Evolutionary conservation across 2,888 invertebrate genomes (phyloP).

Genomic region (Ypsolopha sequella): DNA sequence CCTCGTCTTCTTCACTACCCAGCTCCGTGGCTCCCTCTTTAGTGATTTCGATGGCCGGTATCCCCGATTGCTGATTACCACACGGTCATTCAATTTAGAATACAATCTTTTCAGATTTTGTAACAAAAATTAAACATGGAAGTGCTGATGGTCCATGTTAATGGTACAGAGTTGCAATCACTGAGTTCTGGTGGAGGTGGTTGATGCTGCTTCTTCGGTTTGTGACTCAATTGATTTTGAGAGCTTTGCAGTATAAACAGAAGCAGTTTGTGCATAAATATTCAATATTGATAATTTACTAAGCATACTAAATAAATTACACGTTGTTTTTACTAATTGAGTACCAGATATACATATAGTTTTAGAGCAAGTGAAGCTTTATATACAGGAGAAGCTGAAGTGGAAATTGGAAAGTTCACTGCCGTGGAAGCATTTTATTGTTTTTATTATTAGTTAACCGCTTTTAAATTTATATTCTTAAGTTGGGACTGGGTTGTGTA

Average conservation of each 20-base stretch:
- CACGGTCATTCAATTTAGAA: slow-evolving; percentile 58
- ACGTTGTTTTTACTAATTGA: neutral
- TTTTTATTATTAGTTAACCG: neutral
- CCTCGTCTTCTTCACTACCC: slow-evolving; percentile 75
- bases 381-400: slow-evolving; percentile 40
- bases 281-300: neutral
- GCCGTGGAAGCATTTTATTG: slow-evolving; percentile 31
- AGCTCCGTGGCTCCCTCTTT: slow-evolving; percentile 80
- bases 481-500: neutral
- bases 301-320: neutral
- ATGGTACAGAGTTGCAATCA: slow-evolving; percentile 16
- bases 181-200: slow-evolving; percentile 10
- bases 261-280: slow-evolving; percentile 1
- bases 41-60: slow-evolving; percentile 81
- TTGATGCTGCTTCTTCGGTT: slow-evolving; percentile 2
- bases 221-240: neutral
- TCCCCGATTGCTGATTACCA: slow-evolving; percentile 68
- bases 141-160: slow-evolving; percentile 36
- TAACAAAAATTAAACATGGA: slow-evolving; percentile 35
- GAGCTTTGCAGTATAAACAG: neutral
- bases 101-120: slow-evolving; percentile 33
- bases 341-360: slow-evolving; percentile 17
- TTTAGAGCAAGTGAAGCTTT: slow-evolving; percentile 44
- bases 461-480: neutral
- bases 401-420: slow-evolving; percentile 38